Conservation (phyloP, 2,888 invertebrate genomes). For the Dasysyrphus tricinctus region DNA sequence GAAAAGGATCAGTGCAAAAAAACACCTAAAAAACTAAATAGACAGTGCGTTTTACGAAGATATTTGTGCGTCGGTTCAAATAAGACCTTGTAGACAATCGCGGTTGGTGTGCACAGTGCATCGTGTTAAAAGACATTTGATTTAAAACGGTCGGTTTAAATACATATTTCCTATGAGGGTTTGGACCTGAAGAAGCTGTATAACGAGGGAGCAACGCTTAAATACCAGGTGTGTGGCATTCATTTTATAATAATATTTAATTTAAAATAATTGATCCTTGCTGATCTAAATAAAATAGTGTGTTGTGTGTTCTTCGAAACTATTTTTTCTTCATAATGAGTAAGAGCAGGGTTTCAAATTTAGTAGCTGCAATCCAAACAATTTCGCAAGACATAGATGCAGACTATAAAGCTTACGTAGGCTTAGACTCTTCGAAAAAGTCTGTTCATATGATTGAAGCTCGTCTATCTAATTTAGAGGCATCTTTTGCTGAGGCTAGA, state of each 20-base stretch:
- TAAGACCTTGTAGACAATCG: too few relatives aligned
- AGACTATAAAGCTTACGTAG: not conserved
- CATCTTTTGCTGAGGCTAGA: too few relatives aligned
- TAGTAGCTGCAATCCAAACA: not conserved
- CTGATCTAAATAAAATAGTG: too few relatives aligned
- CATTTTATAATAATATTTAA: too few relatives aligned
- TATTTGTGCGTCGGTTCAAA: too few relatives aligned
- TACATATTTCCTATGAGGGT: not conserved
- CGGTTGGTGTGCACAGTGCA: not conserved
- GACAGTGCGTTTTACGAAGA: too few relatives aligned
- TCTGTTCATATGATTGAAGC: constrained; percentile 24
- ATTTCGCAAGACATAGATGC: not conserved
- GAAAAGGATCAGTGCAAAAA: too few relatives aligned
- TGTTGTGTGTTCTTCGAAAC: not conserved
- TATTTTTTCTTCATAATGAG: too few relatives aligned
- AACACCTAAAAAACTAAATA: too few relatives aligned
- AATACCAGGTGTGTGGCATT: too few relatives aligned
- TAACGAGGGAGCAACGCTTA: too few relatives aligned
- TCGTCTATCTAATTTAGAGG: constrained; percentile 12
- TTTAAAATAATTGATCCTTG: too few relatives aligned
- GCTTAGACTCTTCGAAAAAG: not conserved
- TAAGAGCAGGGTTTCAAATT: not conserved
- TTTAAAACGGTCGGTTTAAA: not conserved
- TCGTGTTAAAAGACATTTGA: not conserved
- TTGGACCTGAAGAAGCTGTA: not conserved